phyloP scores from a whole-genome alignment of 2,113 vertebrate species.

The Catagonus wagneri region DNA sequence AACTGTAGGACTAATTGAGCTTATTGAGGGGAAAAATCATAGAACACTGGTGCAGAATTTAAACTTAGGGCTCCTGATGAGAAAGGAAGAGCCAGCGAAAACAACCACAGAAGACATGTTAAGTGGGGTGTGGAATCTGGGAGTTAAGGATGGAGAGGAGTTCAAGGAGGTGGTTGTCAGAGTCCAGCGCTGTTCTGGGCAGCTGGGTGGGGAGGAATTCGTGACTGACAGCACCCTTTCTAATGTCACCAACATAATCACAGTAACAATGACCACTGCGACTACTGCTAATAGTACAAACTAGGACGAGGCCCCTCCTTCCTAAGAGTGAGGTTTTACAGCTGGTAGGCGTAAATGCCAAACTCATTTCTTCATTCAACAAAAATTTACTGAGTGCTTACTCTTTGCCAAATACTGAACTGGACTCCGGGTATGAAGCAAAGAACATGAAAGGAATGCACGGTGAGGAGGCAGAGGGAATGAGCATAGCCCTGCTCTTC shows the following conservation, averaged over 20 bases:
- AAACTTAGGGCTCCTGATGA: neutral
- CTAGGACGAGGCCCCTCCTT: neutral
- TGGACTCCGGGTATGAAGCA: neutral
- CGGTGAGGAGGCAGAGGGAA: neutral
- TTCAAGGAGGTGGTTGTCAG: neutral
- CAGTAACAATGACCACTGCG: fast-evolving
- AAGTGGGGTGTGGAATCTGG: neutral
- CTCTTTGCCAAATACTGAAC: neutral
- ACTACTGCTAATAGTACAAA: neutral
- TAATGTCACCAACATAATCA: fast-evolving
- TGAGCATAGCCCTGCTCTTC: fast-evolving
- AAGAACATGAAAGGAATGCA: neutral
- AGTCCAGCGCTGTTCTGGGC: neutral
- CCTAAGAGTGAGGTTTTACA: conserved; percentile 18
- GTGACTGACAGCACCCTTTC: neutral
- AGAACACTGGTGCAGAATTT: neutral
- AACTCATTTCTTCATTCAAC: conserved; percentile 39
- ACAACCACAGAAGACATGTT: neutral
- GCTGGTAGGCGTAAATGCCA: neutral
- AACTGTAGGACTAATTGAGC: neutral
- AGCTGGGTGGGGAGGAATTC: neutral
- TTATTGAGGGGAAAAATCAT: neutral
- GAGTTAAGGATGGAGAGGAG: neutral
- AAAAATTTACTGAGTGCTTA: neutral
- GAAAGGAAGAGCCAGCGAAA: neutral